Base-by-base conservation (phyloP, 2,888 invertebrate genomes). In the Sesia bembeciformis region DNA sequence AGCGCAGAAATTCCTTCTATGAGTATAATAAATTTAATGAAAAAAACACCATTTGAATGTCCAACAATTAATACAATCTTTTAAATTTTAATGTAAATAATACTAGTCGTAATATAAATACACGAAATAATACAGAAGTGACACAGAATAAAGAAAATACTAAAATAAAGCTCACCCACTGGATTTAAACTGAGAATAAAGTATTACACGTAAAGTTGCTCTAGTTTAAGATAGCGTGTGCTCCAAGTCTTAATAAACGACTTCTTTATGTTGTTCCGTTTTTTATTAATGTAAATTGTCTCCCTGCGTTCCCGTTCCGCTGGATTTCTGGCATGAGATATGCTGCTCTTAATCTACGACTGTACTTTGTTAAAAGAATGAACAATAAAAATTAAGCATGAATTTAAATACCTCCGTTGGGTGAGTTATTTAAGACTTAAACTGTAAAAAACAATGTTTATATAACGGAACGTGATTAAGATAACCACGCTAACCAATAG, bases 261-360 rank as follows among this genome's bases (percentile, higher is more conserved):
- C 55, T 49, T 55, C 52, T 54, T 55, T 56, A 54, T 53, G 54
- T 60, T 61, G 58, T 60, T 58, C 60, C 55, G 61, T 66, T 63
- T 67, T n/a, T 64, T 65, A 62, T 62, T 62, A 55, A 59, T 61
- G 58, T 62, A 66, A 64, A 63, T 63, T 63, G 59, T 46, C 46
- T n/a, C 53, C 7, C 40, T 43, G n/a, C n/a, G 6, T 40, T 52
- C 40, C 39, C 6, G 40, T 50, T 54, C 39, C 43, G 40, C 23
- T 40, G 54, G 40, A 43, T 43, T 38, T 54, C 40, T 51, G 59
- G 58, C 58, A 62, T 55, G 55, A 60, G 60, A 67, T 62, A 65
- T 62, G 57, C 56, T 8, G 42, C 39, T 46, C 23, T 46, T 46
- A 46, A 46, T 46, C 46, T 46, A n/a, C 46, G 46, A 3, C 23